Base-by-base conservation (phyloP, 2,113 vertebrate species). In the Cariama cristata region DNA sequence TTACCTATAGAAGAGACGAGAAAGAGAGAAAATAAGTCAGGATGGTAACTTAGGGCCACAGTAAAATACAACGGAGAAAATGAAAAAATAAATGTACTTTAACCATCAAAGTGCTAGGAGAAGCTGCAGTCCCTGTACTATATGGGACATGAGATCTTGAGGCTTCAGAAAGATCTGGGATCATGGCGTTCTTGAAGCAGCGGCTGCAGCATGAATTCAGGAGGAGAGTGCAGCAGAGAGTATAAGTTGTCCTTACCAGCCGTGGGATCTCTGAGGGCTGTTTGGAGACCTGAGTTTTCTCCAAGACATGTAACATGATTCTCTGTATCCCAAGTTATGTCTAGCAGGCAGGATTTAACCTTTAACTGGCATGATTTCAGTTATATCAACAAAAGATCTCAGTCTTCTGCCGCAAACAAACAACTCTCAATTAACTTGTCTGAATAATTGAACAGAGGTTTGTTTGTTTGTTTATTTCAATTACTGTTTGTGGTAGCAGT, bases 391-490 rank as follows among this genome's bases (percentile, higher is more conserved):
- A 91, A 71, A 79, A 94, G 87, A 96, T 96, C 96, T 97, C 24
- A 0, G 42, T 81, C 86, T 88, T 79, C 79, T 69, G 71, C 97
- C 96, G 24, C 97, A 95, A 94, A 92, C 93, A 97, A 97, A 89
- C 96, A 95, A 94, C 76, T 85, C 66, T 79, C 93, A 96, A 96
- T 97, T 97, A 94, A 63, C 80, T 88, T 69, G 53, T 58, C 58
- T 96, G 80, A 93, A 96, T 97, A 97, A 94, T 73, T 95, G 95
- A 91, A 75, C 24, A 67, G 69, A 62, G 50, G 40, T 53, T 97
- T 82, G 85, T 88, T 97, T 97, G 91, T 95, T 97, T 97, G 85
- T 97, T 97, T 95, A 72, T 81, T 92, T 77, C 76, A 95, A 96
- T 97, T 97, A 93, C 74, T 88, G 79, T 93, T 96, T 97, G 96